Base-by-base conservation (phyloP, 2,888 invertebrate genomes). In the Pseudanteris insignis region DNA sequence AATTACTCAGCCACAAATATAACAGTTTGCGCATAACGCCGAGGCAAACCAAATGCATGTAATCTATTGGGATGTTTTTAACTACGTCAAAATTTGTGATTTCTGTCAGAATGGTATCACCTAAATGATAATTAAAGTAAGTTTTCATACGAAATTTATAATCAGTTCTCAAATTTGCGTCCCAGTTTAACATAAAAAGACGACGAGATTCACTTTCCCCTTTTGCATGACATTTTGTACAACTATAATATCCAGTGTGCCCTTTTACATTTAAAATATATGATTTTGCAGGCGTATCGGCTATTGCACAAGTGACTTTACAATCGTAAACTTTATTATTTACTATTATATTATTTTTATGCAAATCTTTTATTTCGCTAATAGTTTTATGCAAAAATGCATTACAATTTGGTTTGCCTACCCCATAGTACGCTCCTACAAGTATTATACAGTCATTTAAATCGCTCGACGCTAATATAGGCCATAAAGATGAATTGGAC, bases 401-500 rank as follows among this genome's bases (percentile, higher is more conserved):
- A 18, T 18, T 18, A 3, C 4, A 18, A 18, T 18, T 18, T 10
- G 47, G 47, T 40, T 67, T 66, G 11, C 51, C 54, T 40, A 60
- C 51, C 21, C 64, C 64, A 33, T 59, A 50, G 28, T 63, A 69
- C 18, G 63, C 55, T 2, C 66, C 64, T 34, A 67, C 36, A n/a
- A 67, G 51, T 41, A 62, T 54, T 7, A 67, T 43, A 36, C 46
- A 26, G 21, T 47, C 33, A 34, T 14, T 24, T n/a, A 14, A 10
- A 33, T 34, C 13, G 10, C 65, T 13, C 34, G 43, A 60, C 47
- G 59, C 54, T 29, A 66, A 36, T 38, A 70, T 68, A 37, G 65
- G 66, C 64, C 67, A 68, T 2, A 63, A 54, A 14, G 63, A 60
- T 38, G 55, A 55, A 15, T 58, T 46, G 37, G 64, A 53, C 6